Conservation (phyloP, 2,888 invertebrate species). For the Tinea pellionella region DNA sequence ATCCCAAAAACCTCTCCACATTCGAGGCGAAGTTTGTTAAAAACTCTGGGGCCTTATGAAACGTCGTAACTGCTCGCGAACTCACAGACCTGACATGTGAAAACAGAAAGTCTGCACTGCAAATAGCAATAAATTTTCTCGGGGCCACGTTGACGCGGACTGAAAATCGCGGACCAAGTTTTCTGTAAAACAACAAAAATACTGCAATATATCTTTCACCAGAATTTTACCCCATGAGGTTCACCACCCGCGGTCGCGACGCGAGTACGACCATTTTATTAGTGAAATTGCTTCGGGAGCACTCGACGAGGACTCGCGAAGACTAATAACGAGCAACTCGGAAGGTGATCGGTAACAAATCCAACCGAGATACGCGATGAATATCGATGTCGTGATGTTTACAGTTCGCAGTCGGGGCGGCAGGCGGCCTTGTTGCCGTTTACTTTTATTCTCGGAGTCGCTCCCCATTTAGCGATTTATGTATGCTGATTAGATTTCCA, state of each 20-base stretch:
- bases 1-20: neutral
- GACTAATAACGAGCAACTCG: neutral
- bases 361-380: neutral
- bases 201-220: constrained; percentile 51
- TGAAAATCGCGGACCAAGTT: constrained; percentile 51
- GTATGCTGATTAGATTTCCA: constrained; percentile 40
- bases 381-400: constrained; percentile 13
- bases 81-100: constrained; percentile 36
- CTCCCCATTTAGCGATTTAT: constrained; percentile 39
- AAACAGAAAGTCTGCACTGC: constrained; percentile 51
- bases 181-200: constrained; percentile 53
- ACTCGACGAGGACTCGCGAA: constrained; percentile 11
- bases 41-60: constrained; percentile 18
- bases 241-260: constrained; percentile 8
- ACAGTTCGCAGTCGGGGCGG: constrained; percentile 2
- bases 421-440: constrained; percentile 22
- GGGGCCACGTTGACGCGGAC: constrained; percentile 47
- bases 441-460: constrained; percentile 19
- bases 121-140: constrained; percentile 59
- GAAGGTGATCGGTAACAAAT: neutral
- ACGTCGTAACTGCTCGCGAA: constrained; percentile 16
- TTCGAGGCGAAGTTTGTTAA: constrained; percentile 1
- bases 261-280: neutral
- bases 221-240: constrained; percentile 18
- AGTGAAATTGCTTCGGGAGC: constrained; percentile 16